Base-by-base conservation (phyloP, 2,113 vertebrate species). In the Opisthocomus hoazin region DNA sequence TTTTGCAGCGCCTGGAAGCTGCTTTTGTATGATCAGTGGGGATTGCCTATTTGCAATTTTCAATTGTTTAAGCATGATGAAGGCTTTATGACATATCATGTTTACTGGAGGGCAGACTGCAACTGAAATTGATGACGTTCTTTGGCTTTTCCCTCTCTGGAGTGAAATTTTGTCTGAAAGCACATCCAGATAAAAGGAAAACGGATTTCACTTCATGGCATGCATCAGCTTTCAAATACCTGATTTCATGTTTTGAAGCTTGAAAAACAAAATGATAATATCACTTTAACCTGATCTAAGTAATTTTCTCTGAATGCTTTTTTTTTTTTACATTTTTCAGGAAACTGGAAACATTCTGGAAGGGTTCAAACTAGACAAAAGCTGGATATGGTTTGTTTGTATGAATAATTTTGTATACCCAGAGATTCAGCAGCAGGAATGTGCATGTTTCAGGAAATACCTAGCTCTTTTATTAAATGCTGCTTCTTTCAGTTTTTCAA, bases 341-440 rank as follows among this genome's bases (percentile, higher is more conserved):
- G 95, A 96, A 95, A 94, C 94, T 94, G 80, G 80, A 84, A 94
- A 60, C 68, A 36, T 71, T 93, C 91, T 94, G 69, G 56, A 93
- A 90, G 43, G 54, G 69, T 39, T 89, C 89, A 75, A 92, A 64
- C 64, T 39, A 93, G 69, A 96, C 93, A 94, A 97, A 97, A 95
- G 84, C 96, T 95, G 96, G 94, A 94, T 95, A 87, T 94, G 84
- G 69, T 89, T 96, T 96, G 93, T 96, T 96, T 97, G 91, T 63
- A 81, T 75, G 83, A 93, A 92, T 80, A 95, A 92, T 92, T 96
- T 66, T 81, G 71, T 87, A 66, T 63, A 89, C 37, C 3, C 32
- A 81, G 68, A 77, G 76, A 87, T 75, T 95, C 79, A 46, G 89
- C 6, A 41, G 41, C 29, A 69, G 76, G 86, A 92, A 80, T 50